Percentiles rank a stretch among this genome's conserved stretches.
Evolutionary conservation across 2,888 invertebrate genomes (phyloP).

Genomic region (Drosophila fungiperda): DNA sequence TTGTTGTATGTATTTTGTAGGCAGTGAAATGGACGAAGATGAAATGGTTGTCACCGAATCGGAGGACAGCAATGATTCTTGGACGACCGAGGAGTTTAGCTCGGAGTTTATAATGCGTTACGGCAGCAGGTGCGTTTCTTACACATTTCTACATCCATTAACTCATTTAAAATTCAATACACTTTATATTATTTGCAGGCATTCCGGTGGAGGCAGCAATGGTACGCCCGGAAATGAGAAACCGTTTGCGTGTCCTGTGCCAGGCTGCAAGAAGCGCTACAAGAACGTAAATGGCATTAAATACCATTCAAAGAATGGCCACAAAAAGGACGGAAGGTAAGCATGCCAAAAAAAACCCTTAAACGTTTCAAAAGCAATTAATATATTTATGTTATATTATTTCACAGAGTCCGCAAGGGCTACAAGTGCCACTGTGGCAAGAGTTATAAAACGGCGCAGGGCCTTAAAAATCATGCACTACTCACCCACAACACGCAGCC

Average conservation of each 20-base stretch:
- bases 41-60: constrained; percentile 89
- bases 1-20: constrained; percentile 81
- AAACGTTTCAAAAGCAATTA: constrained; percentile 20
- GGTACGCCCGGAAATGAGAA: constrained; percentile 87
- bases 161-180: neutral
- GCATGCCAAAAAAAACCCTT: constrained; percentile 78
- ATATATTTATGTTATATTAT: constrained; percentile 1
- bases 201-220: constrained; percentile 86
- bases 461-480: constrained; percentile 90
- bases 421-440: constrained; percentile 94
- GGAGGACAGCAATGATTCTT: constrained; percentile 93
- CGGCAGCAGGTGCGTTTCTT: constrained; percentile 87
- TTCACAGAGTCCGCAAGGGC: constrained; percentile 89
- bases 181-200: constrained; percentile 77
- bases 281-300: constrained; percentile 95
- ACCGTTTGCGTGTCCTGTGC: constrained; percentile 93
- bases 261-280: constrained; percentile 94
- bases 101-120: constrained; percentile 92
- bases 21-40: constrained; percentile 90
- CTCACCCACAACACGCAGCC: constrained; percentile 84
- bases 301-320: constrained; percentile 94
- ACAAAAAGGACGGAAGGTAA: constrained; percentile 93
- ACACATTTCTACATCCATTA: neutral
- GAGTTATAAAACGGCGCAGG: constrained; percentile 93
- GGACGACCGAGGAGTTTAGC: constrained; percentile 92